Evolutionary conservation across 2,797 vertebrate genomes (phyloP), one percentile per base, ranked within the genome.

Genomic region (Xenops minutus): DNA sequence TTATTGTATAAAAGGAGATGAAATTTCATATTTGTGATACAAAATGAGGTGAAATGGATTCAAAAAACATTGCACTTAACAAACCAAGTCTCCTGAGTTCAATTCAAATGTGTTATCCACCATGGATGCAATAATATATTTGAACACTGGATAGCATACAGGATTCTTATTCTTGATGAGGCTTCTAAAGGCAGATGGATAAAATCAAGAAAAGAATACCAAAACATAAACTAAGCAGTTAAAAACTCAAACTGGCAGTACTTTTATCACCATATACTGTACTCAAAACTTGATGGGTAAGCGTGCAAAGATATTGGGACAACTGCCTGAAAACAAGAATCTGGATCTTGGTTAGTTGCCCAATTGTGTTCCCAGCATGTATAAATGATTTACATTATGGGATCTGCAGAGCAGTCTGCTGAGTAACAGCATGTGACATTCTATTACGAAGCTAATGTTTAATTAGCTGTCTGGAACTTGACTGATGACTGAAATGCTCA

Each of bases 391-490:
- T 74, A 88, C 15, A 5, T 21, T 55, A 32, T 2, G 2, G 29
- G 39, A 83, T 71, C 56, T 63, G 41, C 12, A 74, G 71, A 75
- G 12, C 0, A 0, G 12, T 59, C 44, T 75, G 44, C 2, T 2
- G 23, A 62, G 27, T n/a, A 74, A 44, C 32, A 84, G 26, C 29
- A 26, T 32, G 49, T 29, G 44, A 49, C 11, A 51, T n/a, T 63
- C 32, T 34, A 26, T 77, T 67, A 76, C 13, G 51, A 55, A 59
- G 4, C 18, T 58, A 58, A 83, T 51, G 37, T 54, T 92, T 72
- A 88, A 81, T 86, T 86, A 74, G 48, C 32, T 88, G 24, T 21
- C 69, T 80, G 64, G 61, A 88, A 86, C 17, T 37, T 80, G 61
- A 63, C 5, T 66, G 51, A 46, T 66, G 34, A 90, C 48, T 74